Evolutionary conservation across 2,113 vertebrate genomes (phyloP), one percentile per base, ranked within the genome.

Genomic region (Irena cyanogastra): DNA sequence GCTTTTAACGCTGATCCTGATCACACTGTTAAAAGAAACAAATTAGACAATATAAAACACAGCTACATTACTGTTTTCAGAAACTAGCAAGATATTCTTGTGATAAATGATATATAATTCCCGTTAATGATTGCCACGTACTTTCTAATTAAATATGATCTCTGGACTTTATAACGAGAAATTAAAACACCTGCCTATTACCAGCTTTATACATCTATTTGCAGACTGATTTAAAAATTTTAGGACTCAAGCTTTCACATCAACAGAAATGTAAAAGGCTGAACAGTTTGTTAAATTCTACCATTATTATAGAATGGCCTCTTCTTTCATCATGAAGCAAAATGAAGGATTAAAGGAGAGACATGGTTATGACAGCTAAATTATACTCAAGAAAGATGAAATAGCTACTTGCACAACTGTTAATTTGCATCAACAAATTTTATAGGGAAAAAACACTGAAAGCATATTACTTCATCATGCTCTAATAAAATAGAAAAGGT

Each of bases 1-100:
- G 89, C 98, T 99, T 97, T 99, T 99, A 60, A 98, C 98, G 94
- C 99, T 99, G 90, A 99, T 98, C 27, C 98, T 98, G 89, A 99
- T 98, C 44, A 95, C 84, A 77, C 92, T 98, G 78, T 95, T 81
- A 76, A 92, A 85, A 82, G 72, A 90, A 96, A 81, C 26, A 91
- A 52, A 66, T 90, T 37, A 92, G 57, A 68, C 16, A 89, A 82
- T 27, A 64, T 49, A 89, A 91, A 90, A 47, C 72, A 94, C 49
- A 91, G 68, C 65, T 80, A 68, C 42, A 57, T 76, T 81, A 93
- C 64, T 68, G 66, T 41, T 94, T 84, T 57, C 76, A 72, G 37
- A 89, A 96, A 71, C 20, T 33, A 90, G 64, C 13, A 83, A 56
- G n/a, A 93, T 49, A 93, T 24, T 57, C 33, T 89, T 81, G 35